Base-by-base conservation (phyloP, 1,140 invertebrate species). In the Pseudomyrmex dendroicus region DNA sequence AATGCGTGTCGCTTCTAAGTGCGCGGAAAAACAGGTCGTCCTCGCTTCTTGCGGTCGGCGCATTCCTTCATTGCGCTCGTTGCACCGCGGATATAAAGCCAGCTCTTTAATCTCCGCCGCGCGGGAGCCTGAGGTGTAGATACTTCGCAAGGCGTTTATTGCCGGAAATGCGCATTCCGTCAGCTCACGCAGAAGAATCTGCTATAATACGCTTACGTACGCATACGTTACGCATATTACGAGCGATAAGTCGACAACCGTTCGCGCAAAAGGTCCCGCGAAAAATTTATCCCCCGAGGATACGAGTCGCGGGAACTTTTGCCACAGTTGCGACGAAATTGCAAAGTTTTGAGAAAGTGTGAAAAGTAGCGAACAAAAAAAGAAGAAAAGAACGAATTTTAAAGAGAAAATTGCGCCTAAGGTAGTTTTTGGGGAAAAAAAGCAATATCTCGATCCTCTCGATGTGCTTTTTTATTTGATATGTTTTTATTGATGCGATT, bases 31-130 rank as follows among this genome's bases (percentile, higher is more conserved):
- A 87, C 64, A 25, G 57, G 13, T 50, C 56, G 61, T 73, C 54
- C 67, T 67, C 59, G 73, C 67, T 86, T 86, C 85, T 86, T 86
- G 86, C 80, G 84, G 85, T 67, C 50, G 68, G 35, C 17, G 22
- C 35, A 73, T 63, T 66, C 52, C 78, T 73, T 76, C 70, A 7
- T 56, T 54, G 68, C 48, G 48, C 72, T 85, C 84, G 78, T 87
- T 86, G 85, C 84, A 73, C 17, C 66, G 72, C 12, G 84, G 62
- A 87, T 86, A 87, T 84, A 87, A 87, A 87, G 80, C 84, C 62
- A 63, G 73, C 84, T 83, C 73, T 86, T 87, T 87, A 87, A 87
- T 87, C 86, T 86, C 67, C 70, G 73, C 68, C 62, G 59, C 73
- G 82, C 67, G 56, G n/a, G 25, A 25, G 35, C 48, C 74, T 22